Conservation (phyloP, 2,797 vertebrate genomes). For the Clarias laeviceps region DNA sequence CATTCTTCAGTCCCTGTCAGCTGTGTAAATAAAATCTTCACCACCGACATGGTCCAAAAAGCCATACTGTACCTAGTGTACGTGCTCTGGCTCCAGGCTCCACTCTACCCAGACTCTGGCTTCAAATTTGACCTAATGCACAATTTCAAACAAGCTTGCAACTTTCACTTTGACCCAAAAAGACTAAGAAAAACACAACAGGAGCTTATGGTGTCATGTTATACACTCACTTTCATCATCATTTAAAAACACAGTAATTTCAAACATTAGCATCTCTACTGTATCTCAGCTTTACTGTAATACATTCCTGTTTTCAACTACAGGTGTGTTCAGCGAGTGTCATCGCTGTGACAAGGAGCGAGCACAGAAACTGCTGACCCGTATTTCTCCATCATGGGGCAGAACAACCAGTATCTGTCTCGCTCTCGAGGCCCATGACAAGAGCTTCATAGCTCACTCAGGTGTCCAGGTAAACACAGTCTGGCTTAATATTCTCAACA, state of each 20-base stretch:
- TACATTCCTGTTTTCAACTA: neutral
- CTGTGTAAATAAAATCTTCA: too few species aligned
- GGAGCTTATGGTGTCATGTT: neutral
- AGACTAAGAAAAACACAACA: too few species aligned
- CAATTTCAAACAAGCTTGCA: neutral
- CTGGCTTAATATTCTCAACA: neutral
- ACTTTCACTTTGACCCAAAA: neutral
- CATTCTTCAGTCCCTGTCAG: too few species aligned
- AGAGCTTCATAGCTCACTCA: constrained; percentile 89
- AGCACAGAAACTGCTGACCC: constrained; percentile 85
- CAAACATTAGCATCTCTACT: neutral
- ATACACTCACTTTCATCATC: neutral
- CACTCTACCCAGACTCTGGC: too few species aligned
- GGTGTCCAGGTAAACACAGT: constrained; percentile 76
- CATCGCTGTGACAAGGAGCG: constrained; percentile 80
- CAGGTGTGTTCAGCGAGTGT: constrained; percentile 91
- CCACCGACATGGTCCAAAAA: too few species aligned
- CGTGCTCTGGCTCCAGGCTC: too few species aligned
- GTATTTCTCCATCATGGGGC: constrained; percentile 87
- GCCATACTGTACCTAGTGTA: too few species aligned
- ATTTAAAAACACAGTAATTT: neutral
- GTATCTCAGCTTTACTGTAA: neutral
- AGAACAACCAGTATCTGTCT: constrained; percentile 86
- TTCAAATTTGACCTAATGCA: neutral
- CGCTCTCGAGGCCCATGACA: constrained; percentile 86